Conservation (phyloP, 2,888 invertebrate species). For the Xanthorhoe designata region DNA sequence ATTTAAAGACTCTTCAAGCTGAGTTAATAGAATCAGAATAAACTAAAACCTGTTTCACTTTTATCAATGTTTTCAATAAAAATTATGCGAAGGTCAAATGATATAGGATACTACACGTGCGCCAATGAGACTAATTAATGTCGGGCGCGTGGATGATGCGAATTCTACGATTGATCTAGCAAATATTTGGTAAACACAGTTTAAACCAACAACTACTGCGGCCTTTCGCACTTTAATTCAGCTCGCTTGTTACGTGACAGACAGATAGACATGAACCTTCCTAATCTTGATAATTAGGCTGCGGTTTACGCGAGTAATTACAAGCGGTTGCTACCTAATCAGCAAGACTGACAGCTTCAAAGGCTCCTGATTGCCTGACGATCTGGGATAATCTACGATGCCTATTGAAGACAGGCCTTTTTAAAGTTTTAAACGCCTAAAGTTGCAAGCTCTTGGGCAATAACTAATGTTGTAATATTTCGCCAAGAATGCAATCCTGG, state of each 20-base stretch:
- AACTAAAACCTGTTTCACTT: neutral
- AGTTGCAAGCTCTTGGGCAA: neutral
- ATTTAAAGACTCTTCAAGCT: neutral
- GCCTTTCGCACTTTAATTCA: too few relatives aligned
- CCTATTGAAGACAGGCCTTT: too few relatives aligned
- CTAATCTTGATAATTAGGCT: too few relatives aligned
- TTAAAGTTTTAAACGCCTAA: neutral
- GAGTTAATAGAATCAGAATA: too few relatives aligned
- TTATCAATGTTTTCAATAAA: neutral
- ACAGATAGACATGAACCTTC: neutral
- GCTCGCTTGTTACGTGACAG: neutral
- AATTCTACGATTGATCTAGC: too few relatives aligned
- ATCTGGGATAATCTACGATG: too few relatives aligned
- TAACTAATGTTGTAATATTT: neutral
- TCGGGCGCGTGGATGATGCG: neutral
- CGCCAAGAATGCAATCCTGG: neutral
- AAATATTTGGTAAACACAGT: too few relatives aligned
- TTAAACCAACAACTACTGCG: too few relatives aligned
- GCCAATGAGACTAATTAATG: constrained; percentile 13
- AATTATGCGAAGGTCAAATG: constrained; percentile 3
- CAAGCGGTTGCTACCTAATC: too few relatives aligned
- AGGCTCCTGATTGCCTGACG: too few relatives aligned
- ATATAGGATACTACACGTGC: constrained; percentile 11
- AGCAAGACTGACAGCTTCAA: too few relatives aligned
- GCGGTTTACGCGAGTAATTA: too few relatives aligned